Evolutionary conservation across 1,140 invertebrate genomes (phyloP).

Genomic region (Pristionchus pacificus): DNA sequence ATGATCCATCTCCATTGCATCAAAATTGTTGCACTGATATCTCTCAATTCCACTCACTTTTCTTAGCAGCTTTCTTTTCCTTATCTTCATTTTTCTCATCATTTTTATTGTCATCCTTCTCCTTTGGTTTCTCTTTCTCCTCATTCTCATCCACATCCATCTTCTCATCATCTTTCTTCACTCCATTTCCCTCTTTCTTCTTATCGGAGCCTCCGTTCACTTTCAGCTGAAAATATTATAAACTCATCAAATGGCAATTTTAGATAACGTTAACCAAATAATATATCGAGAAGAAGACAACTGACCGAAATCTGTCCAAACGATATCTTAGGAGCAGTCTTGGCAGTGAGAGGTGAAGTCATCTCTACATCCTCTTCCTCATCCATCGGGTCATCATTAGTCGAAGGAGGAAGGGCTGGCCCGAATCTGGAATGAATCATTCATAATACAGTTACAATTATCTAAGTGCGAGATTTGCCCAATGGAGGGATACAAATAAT

Average conservation of each 20-base stretch:
- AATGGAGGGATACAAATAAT: not conserved
- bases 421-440: too few relatives aligned
- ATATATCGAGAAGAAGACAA: too few relatives aligned
- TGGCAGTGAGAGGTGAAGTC: not conserved
- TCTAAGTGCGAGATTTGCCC: not conserved
- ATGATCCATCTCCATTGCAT: not conserved
- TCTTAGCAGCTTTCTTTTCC: conserved; percentile 4
- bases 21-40: too few relatives aligned
- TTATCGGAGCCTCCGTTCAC: not conserved
- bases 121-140: not conserved
- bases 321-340: not conserved
- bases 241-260: too few relatives aligned
- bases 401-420: not conserved
- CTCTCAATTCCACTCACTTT: too few relatives aligned
- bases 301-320: not conserved
- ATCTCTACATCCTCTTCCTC: not conserved
- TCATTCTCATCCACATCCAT: conserved; percentile 10
- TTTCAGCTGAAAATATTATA: not conserved
- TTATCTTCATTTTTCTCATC: conserved; percentile 17
- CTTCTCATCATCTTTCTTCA: conserved; percentile 1
- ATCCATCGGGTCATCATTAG: not conserved
- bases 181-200: not conserved
- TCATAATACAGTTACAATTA: too few relatives aligned
- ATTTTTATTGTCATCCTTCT: conserved; percentile 10
- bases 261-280: too few relatives aligned